Evolutionary conservation across 1,140 invertebrate species (phyloP), one percentile per base, ranked within the genome.

Genomic region (Drosophila setifemur): DNA sequence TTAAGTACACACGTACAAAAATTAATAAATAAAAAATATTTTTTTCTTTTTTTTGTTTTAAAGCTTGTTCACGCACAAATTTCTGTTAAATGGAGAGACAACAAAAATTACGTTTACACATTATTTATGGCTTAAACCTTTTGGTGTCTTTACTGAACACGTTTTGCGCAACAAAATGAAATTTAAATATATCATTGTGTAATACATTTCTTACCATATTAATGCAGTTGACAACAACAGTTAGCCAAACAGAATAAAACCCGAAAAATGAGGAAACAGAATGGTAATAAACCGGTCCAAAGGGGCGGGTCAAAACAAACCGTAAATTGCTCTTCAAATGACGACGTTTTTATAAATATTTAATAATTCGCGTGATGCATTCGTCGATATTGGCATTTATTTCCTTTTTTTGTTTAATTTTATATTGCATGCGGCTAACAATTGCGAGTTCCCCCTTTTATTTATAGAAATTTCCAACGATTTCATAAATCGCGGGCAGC

Each of bases 281-380:
- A 35, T 47, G 39, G 31, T 54, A 52, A 54, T 52, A 61, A 78
- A 73, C 48, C 29, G 39, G 49, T 69, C 21, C n/a, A 14, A 28
- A n/a, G n/a, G 68, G 57, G 49, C 33, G 57, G 63, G 57, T 54
- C 52, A 39, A 47, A n/a, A 43, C 14, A 61, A 83, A 77, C 77
- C 57, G 73, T 73, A 73, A 73, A 40, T 47, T 35, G 42, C 29
- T 25, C 55, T 52, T 55, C 60, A 68, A 57, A 43, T 25, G 44
- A 64, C 48, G 40, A 49, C 33, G 54, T 48, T 77, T 58, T 69
- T 35, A 69, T 70, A 68, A 67, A 53, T 47, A 77, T 73, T 78
- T 45, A 48, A 55, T 57, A 73, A 45, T 48, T 73, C 43, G 39
- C 37, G 29, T 69, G 70, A 79, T 55, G 49, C 33, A 47, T 44